Evolutionary conservation across 2,888 invertebrate genomes (phyloP), one percentile per base, ranked within the genome.

Genomic region (Conomelus anceps): DNA sequence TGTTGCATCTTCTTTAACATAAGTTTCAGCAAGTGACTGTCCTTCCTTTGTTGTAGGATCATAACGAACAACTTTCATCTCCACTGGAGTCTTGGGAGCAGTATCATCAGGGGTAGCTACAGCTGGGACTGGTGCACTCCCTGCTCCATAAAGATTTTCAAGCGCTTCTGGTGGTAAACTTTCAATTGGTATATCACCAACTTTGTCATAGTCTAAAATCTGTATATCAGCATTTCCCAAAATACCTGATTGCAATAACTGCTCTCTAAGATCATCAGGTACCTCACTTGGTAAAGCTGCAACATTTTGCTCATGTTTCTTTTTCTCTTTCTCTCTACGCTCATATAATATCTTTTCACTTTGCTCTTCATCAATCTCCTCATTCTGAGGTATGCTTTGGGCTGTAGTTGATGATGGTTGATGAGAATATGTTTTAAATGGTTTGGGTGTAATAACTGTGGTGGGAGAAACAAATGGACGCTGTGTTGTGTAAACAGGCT

Each of bases 161-260:
- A 98, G 93, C 91, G 97, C 97, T 93, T 98, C 97, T 88, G 97
- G 97, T 1, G 97, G 97, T 88, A 98, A 93, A 90, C 96, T 97
- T 91, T 97, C 97, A 88, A 98, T 94, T 4, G 97, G 96, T 89
- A 97, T 97, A 91, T 97, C 97, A 29, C 98, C 97, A 84, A 97
- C 96, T 94, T 98, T 97, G 92, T 98, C 97, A 92, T 98, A 98
- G 93, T 98, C 97, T 90, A 98, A 93, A 87, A 98, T 95, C 91
- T 98, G 97, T 90, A 98, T 98, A 92, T 98, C 97, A 86, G 98
- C 98, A 92, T 98, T 97, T 91, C 97, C 96, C 89, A 98, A 94
- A 91, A 98, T 98, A 84, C 98, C 98, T 0, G 98, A 98, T 88
- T 96, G 96, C 86, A 98, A 93, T 6, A 98, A 93, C 92, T 98